Conservation (phyloP, 2,888 invertebrate species). For the Amiota minor region DNA sequence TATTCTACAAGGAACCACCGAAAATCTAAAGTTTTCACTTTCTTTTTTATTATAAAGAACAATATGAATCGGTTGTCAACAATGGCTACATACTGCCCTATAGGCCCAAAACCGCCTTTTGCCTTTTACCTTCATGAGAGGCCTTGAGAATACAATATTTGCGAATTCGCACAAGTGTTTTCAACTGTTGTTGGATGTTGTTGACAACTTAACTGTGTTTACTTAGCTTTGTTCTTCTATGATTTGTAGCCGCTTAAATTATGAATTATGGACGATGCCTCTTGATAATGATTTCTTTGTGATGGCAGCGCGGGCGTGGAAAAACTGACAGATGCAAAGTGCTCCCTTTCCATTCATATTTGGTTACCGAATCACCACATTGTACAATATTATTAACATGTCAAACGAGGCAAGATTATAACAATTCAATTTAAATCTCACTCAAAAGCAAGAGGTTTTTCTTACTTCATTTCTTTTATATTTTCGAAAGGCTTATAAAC, state of each 20-base stretch:
- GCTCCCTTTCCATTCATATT: conserved; percentile 23
- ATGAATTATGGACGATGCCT: conserved; percentile 60
- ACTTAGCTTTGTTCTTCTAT: neutral
- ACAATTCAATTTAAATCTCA: neutral
- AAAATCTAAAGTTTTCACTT: no score
- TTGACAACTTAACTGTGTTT: neutral
- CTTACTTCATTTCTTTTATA: no score
- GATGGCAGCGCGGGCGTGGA: conserved; percentile 63
- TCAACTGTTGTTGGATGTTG: conserved; percentile 13
- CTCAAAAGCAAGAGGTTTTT: neutral
- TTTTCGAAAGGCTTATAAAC: conserved; percentile 16
- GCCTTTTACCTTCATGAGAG: no score
- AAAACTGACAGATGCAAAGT: conserved; percentile 64
- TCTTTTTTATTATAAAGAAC: no score
- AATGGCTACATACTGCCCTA: no score
- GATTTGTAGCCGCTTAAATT: conserved; percentile 42
- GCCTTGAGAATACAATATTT: no score
- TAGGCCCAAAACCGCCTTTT: no score
- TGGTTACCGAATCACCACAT: neutral
- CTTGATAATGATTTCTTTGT: conserved; percentile 54
- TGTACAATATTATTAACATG: conserved; percentile 13
- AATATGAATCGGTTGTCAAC: no score
- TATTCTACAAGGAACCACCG: no score
- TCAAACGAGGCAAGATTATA: neutral
- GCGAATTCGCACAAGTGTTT: neutral